Base-by-base conservation (phyloP, 2,113 vertebrate species). In the Podocnemis expansa region DNA sequence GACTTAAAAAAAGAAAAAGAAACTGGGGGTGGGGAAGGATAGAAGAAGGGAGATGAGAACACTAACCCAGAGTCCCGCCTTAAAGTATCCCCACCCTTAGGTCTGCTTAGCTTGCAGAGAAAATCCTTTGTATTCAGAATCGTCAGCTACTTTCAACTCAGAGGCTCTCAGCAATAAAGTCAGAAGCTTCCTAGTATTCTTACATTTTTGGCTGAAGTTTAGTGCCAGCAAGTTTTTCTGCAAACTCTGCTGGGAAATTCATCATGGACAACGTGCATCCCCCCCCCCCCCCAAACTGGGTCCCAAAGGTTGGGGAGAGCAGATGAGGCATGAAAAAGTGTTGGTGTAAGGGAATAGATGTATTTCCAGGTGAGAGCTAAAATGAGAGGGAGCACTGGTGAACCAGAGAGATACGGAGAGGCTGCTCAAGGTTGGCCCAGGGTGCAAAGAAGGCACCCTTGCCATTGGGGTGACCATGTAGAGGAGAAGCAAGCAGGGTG, bases 171-270 rank as follows among this genome's bases (percentile, higher is more conserved):
- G 94, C 0, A 3, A 14, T 14, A 92, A n/a, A 91, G 89, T 87
- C 92, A 93, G 91, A 58, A 91, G 34, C 78, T 55, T 81, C 82
- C 31, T 49, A 63, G 94, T 85, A 38, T 89, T 96, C 82, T 89
- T 95, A 90, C 89, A 60, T 88, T 95, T 93, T 92, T 78, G 89
- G 83, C 96, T 51, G 0, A n/a, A 88, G 84, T 19, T 43, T 43
- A 78, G 81, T 19, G 88, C 90, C 78, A 94, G 93, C 85, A 89
- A 91, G 85, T 31, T 6, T n/a, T 41, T 0, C 82, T 94, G 85
- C 91, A 93, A 90, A 87, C 93, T 93, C 85, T 91, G 93, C 87
- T 88, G 95, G 89, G 80, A 1, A 49, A 90, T 89, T 81, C 7
- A 25, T 89, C 87, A 93, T 92, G 95, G 92, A 94, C 92, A 93